phyloP scores from a whole-genome alignment of 2,888 invertebrate genomes.

The Pseudoips prasinana region DNA sequence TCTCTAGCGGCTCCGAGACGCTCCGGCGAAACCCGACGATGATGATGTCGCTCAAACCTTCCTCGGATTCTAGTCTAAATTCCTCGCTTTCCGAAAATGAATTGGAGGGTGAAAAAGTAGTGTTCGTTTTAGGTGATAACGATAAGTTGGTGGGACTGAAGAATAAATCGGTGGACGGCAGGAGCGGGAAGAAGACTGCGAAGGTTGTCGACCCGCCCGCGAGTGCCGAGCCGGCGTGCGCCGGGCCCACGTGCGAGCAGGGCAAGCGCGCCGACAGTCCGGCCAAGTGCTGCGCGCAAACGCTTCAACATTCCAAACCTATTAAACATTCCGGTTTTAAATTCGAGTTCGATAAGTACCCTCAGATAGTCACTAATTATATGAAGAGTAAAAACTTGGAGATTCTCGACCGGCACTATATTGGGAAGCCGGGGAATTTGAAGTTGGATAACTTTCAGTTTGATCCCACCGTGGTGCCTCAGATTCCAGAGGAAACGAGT shows the following conservation, averaged over 20 bases:
- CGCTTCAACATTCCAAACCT: conserved; percentile 81
- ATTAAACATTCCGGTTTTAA: conserved; percentile 87
- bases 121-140: conserved; percentile 88
- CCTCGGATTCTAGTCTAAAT: conserved; percentile 62
- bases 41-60: conserved; percentile 51
- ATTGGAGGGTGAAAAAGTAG: conserved; percentile 68
- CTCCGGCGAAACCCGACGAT: conserved; percentile 59
- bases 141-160: conserved; percentile 86
- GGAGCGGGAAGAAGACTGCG: conserved; percentile 67
- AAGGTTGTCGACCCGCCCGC: conserved; percentile 38
- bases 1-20: conserved; percentile 55
- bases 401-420: conserved; percentile 81
- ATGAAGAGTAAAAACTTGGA: conserved; percentile 89
- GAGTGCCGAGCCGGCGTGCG: neutral
- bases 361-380: conserved; percentile 87
- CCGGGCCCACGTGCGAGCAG: conserved; percentile 34
- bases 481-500: conserved; percentile 74
- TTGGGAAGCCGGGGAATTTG: conserved; percentile 79
- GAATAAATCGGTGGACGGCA: conserved; percentile 71
- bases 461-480: conserved; percentile 71
- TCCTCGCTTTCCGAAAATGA: conserved; percentile 56
- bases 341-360: conserved; percentile 88
- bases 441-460: conserved; percentile 78
- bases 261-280: conserved; percentile 53
- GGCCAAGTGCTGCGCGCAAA: conserved; percentile 73